phyloP scores from a whole-genome alignment of 2,797 vertebrate species.

The Galaxias olidus region DNA sequence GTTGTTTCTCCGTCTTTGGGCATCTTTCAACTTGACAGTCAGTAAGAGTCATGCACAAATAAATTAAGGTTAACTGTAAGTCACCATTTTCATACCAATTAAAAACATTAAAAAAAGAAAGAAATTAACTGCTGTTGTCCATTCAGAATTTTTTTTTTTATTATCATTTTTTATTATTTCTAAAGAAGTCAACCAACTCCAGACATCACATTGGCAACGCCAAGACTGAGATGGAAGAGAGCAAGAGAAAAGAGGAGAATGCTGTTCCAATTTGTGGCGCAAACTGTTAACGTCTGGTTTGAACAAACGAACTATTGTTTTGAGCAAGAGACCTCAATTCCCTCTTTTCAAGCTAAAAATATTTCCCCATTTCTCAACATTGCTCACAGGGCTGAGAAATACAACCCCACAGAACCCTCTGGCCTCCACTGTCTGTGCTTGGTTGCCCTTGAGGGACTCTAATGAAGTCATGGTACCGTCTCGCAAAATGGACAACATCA shows the following conservation, averaged over 20 bases:
- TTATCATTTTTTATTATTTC: slow-evolving; percentile 47
- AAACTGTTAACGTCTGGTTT: slow-evolving; percentile 44
- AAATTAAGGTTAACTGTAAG: not conserved
- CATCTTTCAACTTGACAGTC: too few relatives aligned
- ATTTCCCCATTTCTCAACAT: slow-evolving; percentile 24
- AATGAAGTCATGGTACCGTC: slow-evolving; percentile 28
- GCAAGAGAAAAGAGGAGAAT: slow-evolving; percentile 34
- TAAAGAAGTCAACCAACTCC: slow-evolving; percentile 45
- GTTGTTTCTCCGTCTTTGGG: too few relatives aligned
- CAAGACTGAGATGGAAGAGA: slow-evolving; percentile 25
- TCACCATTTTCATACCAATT: slow-evolving; percentile 13
- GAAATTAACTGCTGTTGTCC: too few relatives aligned
- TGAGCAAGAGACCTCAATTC: slow-evolving; percentile 12
- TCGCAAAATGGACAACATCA: slow-evolving; percentile 14
- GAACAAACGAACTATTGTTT: slow-evolving; percentile 57
- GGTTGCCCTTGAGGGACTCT: not conserved
- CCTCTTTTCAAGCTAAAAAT: slow-evolving; percentile 21
- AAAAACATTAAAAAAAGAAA: too few relatives aligned
- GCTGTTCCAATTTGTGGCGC: slow-evolving; percentile 35
- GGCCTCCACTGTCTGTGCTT: not conserved
- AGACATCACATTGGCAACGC: slow-evolving; percentile 36
- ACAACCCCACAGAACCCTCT: not conserved
- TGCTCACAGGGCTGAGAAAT: slow-evolving; percentile 2
- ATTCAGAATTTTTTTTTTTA: slow-evolving; percentile 19
- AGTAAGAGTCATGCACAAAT: too few relatives aligned